Percentiles rank a stretch among this genome's conserved stretches.
Conservation (phyloP, 2,113 vertebrate genomes). For the Ciconia stormi region DNA sequence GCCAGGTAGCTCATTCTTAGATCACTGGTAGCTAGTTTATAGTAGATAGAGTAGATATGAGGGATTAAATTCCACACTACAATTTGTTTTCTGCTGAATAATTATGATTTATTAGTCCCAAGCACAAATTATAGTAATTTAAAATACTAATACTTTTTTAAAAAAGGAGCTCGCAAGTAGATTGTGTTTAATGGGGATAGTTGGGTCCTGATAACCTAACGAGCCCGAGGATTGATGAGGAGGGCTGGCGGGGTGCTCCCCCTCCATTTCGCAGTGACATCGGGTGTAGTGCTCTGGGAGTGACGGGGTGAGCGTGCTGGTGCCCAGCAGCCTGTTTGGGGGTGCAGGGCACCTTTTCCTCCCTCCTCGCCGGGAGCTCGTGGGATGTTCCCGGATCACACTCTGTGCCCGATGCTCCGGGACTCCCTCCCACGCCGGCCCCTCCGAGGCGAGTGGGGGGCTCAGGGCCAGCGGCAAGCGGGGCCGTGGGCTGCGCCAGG, state of each 20-base stretch:
- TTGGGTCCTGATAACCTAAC: not conserved
- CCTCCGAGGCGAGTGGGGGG: fast-evolving
- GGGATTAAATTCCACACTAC: constrained; percentile 2
- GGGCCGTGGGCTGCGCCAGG: not conserved
- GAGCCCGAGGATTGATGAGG: not conserved
- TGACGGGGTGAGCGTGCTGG: not conserved
- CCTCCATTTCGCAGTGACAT: fast-evolving
- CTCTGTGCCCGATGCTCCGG: fast-evolving
- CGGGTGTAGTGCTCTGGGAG: fast-evolving
- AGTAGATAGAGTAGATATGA: constrained; percentile 25
- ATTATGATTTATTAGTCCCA: constrained; percentile 43
- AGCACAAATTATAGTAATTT: constrained; percentile 43
- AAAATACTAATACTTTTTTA: not conserved
- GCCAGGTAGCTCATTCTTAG: not conserved
- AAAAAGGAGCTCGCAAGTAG: not conserved
- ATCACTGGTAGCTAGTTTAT: not conserved
- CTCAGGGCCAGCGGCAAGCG: fast-evolving
- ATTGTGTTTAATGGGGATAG: not conserved
- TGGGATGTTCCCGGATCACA: not conserved
- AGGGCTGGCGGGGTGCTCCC: not conserved
- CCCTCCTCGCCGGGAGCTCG: fast-evolving
- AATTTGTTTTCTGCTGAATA: constrained; percentile 43
- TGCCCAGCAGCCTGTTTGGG: not conserved
- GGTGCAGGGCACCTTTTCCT: not conserved
- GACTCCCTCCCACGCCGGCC: not conserved